Base-by-base conservation (phyloP, 2,888 invertebrate species). In the Aporophyla lueneburgensis region DNA sequence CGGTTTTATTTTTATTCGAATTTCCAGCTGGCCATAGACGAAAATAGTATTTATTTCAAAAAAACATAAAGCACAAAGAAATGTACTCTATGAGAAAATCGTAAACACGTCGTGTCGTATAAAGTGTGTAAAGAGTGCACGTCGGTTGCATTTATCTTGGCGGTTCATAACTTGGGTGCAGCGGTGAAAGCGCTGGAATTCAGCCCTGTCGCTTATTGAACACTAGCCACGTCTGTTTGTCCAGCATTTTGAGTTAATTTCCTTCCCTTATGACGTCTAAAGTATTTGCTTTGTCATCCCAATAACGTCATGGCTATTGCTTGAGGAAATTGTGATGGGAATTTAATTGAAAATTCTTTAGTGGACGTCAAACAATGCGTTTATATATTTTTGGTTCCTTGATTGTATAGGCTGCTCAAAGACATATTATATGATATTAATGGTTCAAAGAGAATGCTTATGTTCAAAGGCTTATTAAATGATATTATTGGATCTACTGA, bases 171-270 rank as follows among this genome's bases (percentile, higher is more conserved):
- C 92, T 90, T 80, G 86, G 83, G 82, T 85, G 65, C 66, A 83
- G 78, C 78, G 88, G 91, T 89, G 91, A 93, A 92, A 92, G 92
- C 92, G 80, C 85, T 89, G 89, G 90, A 92, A 93, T 93, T 91
- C 65, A 51, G 66, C 66, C 88, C 86, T 83, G 86, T 87, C 87
- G 89, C 89, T 86, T 90, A 91, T 89, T 90, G 91, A 88, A 93
- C 92, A 93, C 93, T 91, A 88, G 88, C 83, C 85, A 86, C 89
- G 87, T 87, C 83, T 89, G 87, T 90, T 91, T 88, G 85, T 83
- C 84, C 88, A 91, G 90, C 88, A 90, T 90, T 90, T 81, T 85
- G 86, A 86, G 86, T 89, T 88, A 85, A 90, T 89, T 90, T 85
- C 83, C 78, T 80, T 87, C 66, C 63, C 61, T 66, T 84, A 86